Evolutionary conservation across 2,113 vertebrate species (phyloP).

Genomic region (Erythrolamprus reginae): DNA sequence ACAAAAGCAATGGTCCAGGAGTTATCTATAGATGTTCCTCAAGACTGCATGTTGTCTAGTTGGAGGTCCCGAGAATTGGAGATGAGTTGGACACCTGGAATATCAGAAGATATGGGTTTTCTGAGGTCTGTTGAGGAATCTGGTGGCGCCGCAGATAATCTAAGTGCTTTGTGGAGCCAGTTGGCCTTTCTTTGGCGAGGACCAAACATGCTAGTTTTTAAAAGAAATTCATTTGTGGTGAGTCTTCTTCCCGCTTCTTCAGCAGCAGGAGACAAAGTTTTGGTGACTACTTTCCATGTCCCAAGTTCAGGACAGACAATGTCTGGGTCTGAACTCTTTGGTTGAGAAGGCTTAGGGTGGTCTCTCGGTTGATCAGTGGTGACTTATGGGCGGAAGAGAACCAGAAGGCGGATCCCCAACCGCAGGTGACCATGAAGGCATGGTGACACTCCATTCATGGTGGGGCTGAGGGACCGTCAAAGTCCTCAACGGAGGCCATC

Average conservation of each 20-base stretch:
- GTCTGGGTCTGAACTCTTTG: background rate
- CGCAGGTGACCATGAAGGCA: background rate
- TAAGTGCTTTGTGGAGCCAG: background rate
- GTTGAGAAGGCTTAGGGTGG: background rate
- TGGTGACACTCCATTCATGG: background rate
- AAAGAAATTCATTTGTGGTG: background rate
- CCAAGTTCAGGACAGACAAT: background rate
- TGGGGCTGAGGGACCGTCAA: no score
- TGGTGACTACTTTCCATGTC: background rate
- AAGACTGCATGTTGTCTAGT: background rate
- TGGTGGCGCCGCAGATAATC: background rate
- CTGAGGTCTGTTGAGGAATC: background rate
- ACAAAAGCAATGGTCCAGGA: background rate
- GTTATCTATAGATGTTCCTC: background rate
- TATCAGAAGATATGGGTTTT: background rate
- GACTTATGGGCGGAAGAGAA: background rate
- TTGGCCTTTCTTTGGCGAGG: background rate
- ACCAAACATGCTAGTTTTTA: constrained; percentile 2
- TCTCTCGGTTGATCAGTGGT: background rate
- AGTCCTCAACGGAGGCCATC: background rate
- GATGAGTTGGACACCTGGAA: background rate
- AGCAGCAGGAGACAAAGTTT: background rate
- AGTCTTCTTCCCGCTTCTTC: background rate
- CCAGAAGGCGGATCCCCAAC: background rate
- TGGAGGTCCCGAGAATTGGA: background rate